Base-by-base conservation (phyloP, 2,797 vertebrate genomes). In the Pygocentrus nattereri region DNA sequence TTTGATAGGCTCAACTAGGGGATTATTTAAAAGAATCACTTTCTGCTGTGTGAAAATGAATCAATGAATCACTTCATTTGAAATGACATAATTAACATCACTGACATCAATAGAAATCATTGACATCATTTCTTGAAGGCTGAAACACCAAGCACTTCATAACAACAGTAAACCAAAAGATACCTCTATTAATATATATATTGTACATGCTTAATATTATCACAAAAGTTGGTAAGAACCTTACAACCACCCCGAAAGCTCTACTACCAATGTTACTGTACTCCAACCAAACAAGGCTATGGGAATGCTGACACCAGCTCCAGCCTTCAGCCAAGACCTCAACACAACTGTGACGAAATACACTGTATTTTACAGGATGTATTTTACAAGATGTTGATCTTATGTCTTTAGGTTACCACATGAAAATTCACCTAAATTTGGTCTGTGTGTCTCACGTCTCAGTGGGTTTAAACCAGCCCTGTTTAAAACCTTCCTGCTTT, bases 201-300 rank as follows among this genome's bases (percentile, higher is more conserved):
- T 34, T 31, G 56, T 54, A 74, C n/a, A 5, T 34, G 41, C 31
- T 44, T 61, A 27, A 61, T 5, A 61, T 61, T 16, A 61, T 62
- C 31, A 70, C 76, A 38, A 73, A 47, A 50, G 15, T 16, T n/a
- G 18, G 6, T 2, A 16, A 62, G 74, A 58, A 75, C 58, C 38
- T 52, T 12, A 19, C 2, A 69, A 44, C 58, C 54, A 27, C 58
- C 16, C 27, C 15, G 12, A 54, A 54, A 21, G 19, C 49, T 27
- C 18, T 50, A 58, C 41, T 6, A 34, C 30, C 27, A 41, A 52
- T 15, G 27, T 12, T 19, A 31, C n/a, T 56, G 31, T 61, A 73
- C 50, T 54, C 70, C 65, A 81, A 49, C 50, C 54, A 82, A 65
- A 78, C 47, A 47, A 47, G 67, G 49, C 34, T 62, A 76, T 4